Percentiles rank a stretch among this genome's conserved stretches.
Conservation (phyloP, 2,888 invertebrate genomes). For the Alentia gelatinosa region DNA sequence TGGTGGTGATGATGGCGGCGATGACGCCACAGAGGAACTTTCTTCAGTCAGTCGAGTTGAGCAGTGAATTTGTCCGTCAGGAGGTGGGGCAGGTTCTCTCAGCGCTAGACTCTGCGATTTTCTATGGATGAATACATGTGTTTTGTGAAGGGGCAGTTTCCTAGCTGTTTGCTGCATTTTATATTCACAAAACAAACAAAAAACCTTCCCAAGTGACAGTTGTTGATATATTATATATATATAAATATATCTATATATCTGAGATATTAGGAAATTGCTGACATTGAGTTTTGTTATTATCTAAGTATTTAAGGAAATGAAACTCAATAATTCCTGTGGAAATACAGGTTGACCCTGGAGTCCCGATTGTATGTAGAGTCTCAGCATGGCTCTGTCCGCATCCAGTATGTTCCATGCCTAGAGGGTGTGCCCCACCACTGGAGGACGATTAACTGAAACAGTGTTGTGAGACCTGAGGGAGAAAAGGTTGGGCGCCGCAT, state of each 20-base stretch:
- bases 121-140: neutral
- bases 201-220: neutral
- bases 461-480: neutral
- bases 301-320: neutral
- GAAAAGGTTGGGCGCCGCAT: neutral
- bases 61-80: too few species aligned
- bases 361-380: neutral
- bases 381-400: neutral
- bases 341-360: neutral
- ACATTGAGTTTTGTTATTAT: neutral
- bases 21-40: neutral
- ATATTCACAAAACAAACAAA: neutral
- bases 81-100: neutral
- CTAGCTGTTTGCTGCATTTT: neutral
- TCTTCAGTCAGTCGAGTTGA: neutral
- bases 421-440: neutral
- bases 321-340: neutral
- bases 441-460: neutral
- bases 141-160: neutral
- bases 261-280: slow-evolving; percentile 10
- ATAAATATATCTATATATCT: neutral
- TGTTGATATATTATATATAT: neutral
- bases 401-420: neutral
- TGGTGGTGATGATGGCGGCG: neutral
- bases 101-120: neutral